Base-by-base conservation (phyloP, 2,888 invertebrate genomes). In the Lathronympha strigana region DNA sequence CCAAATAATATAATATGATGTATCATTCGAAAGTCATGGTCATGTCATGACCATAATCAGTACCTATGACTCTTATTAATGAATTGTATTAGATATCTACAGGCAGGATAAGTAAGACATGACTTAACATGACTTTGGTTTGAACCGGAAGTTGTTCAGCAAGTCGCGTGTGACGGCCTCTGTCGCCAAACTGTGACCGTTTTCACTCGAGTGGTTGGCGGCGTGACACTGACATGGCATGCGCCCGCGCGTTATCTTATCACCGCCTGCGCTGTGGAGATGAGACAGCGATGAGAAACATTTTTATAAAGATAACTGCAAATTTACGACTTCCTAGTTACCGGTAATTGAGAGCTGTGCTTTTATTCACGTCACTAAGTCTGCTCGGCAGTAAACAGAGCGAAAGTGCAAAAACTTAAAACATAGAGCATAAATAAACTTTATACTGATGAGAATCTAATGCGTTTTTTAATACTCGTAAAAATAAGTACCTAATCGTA, bases 211-310 rank as follows among this genome's bases (percentile, higher is more conserved):
- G 54, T 75, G 75, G 74, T 73, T 73, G 75, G 9, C 69, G 71
- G 70, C 63, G 63, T 62, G 57, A 61, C 67, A 57, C 54, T 66
- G 61, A 61, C 61, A 63, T 76, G 73, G 73, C 72, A 71, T 70
- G 73, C 69, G 67, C 64, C 63, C 51, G 68, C 71, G 73, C 72
- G 73, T 77, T 83, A 85, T 84, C 83, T 81, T 79, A 81, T 79
- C 77, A 63, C 51, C 66, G 72, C 66, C 74, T 69, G 69, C 74
- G 69, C 61, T 23, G 64, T 72, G 70, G 68, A 69, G 70, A 70
- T 69, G 68, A 62, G 72, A 74, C 70, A 71, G 64, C 67, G 67
- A 68, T 70, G 70, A 68, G 69, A 69, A 72, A 76, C 79, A 71
- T 72, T 79, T 83, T 77, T 74, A 77, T 75, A 73, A 63, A 74